phyloP scores from a whole-genome alignment of 2,888 invertebrate species.

The Colletes collaris region DNA sequence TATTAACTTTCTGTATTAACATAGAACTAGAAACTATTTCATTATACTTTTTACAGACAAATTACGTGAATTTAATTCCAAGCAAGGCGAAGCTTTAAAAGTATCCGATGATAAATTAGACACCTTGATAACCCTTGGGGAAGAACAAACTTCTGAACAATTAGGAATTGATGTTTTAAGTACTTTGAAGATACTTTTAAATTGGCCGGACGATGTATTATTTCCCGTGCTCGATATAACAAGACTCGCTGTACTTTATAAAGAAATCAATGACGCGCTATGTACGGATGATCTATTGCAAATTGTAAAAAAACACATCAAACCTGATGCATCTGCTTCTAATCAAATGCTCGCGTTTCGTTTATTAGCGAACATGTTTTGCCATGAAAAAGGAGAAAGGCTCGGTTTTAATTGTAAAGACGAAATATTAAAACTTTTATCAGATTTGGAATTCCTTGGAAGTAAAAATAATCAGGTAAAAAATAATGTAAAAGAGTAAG shows the following conservation, averaged over 20 bases:
- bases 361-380: slow-evolving; percentile 92
- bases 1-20: background rate
- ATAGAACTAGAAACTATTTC: slow-evolving; percentile 24
- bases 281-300: slow-evolving; percentile 81
- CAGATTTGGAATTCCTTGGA: slow-evolving; percentile 84
- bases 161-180: slow-evolving; percentile 60
- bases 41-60: slow-evolving; percentile 73
- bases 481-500: background rate
- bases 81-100: slow-evolving; percentile 84
- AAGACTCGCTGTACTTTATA: slow-evolving; percentile 91
- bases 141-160: slow-evolving; percentile 59
- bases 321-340: slow-evolving; percentile 84
- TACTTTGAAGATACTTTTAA: slow-evolving; percentile 70
- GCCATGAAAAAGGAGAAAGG: slow-evolving; percentile 87
- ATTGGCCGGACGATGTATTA: slow-evolving; percentile 86
- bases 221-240: slow-evolving; percentile 96
- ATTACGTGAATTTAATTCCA: slow-evolving; percentile 88
- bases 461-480: slow-evolving; percentile 87
- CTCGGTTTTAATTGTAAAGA: slow-evolving; percentile 86
- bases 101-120: slow-evolving; percentile 85
- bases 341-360: slow-evolving; percentile 92
- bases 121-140: slow-evolving; percentile 87
- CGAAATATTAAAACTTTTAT: slow-evolving; percentile 84
- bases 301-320: slow-evolving; percentile 81
- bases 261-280: slow-evolving; percentile 85